Evolutionary conservation across 2,888 invertebrate genomes (phyloP), one percentile per base, ranked within the genome.

Genomic region (Sphinx pinastri): DNA sequence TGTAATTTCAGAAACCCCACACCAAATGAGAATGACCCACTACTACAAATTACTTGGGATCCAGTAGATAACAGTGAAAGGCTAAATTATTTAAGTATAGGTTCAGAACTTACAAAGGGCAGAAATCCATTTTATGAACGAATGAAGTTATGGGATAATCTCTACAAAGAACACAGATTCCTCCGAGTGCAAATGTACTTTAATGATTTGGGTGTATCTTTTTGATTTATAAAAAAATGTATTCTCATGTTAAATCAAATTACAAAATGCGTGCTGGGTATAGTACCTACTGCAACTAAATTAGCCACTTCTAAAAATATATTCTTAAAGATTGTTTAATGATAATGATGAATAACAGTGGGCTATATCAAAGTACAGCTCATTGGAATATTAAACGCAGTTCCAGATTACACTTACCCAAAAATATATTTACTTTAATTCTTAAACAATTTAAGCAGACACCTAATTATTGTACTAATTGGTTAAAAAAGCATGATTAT

Each of bases 121-220:
- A 84, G 85, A 70, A 92, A 92, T 73, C 94, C 94, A 2, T 92
- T 89, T 73, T 75, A 84, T n/a, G 92, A 92, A 51, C 82, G 94
- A 76, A 92, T 94, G 92, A 75, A 79, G 13, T 92, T 93, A 77
- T 94, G 94, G 94, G 94, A 94, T 51, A 75, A 89, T 57, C 81
- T 94, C 7, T 89, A 90, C 71, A 80, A 83, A 70, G 88, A 91
- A 74, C 84, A 91, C 74, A 79, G 79, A 68, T 86, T 90, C 59
- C 76, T 91, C 11, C 88, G 86, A 79, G 79, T 87, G 57, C 73
- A 90, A 19, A 81, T 87, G 59, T 87, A 92, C 76, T 90, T 92
- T 67, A 89, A 86, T 77, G 91, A 92, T 68, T 76, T 89, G 45
- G 93, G 93, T 57, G 80, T 92, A 14, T 74, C 78, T 16, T 86